These are phyloP conservation scores for Metridium senile DNA, from an alignment of 92 coral and sea anemone species.

Conservation along the genomic window DNA sequence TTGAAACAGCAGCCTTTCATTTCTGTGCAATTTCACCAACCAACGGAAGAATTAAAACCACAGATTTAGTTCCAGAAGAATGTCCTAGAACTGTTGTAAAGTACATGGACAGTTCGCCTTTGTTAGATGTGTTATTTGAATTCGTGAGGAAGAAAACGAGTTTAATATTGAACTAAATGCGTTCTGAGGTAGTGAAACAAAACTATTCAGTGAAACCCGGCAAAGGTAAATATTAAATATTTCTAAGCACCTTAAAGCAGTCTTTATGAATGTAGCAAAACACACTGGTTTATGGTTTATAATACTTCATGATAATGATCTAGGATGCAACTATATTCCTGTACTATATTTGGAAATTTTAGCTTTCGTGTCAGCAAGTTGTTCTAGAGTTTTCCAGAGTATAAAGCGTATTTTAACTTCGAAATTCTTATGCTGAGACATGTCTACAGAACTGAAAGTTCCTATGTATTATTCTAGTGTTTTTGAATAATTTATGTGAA, in stretches of 20 bases:
- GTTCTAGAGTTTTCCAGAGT: no score
- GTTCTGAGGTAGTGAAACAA: slow-evolving; percentile 1
- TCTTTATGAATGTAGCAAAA: no score
- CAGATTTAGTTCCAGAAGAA: neutral
- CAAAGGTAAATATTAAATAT: slow-evolving; percentile 23
- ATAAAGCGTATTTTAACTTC: no score
- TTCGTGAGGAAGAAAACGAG: neutral
- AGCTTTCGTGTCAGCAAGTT: no score
- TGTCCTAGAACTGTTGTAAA: neutral
- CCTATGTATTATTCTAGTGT: neutral
- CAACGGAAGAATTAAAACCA: no score
- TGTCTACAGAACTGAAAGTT: neutral
- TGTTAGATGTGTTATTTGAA: neutral
- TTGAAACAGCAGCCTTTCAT: neutral
- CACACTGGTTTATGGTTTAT: no score
- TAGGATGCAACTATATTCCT: no score
- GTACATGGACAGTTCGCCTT: neutral
- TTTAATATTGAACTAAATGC: neutral
- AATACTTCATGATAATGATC: no score
- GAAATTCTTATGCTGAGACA: neutral
- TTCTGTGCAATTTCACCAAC: neutral
- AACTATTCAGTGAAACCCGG: slow-evolving; percentile 1
- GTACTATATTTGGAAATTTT: no score
- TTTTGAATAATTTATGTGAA: neutral
- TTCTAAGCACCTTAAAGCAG: neutral